phyloP scores from a whole-genome alignment of 1,140 invertebrate species.

The Bombus difficillimus region DNA sequence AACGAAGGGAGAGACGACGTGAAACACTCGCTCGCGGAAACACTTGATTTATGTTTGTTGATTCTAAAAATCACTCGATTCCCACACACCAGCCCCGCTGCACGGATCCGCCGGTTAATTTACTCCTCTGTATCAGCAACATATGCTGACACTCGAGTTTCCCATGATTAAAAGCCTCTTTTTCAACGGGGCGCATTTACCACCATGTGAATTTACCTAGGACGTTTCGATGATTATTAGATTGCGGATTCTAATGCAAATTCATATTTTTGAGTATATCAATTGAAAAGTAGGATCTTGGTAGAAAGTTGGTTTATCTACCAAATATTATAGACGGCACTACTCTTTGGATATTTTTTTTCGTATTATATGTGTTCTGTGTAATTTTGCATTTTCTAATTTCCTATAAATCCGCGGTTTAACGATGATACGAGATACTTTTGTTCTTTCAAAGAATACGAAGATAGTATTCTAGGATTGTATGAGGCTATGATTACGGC shows the following conservation, averaged over 20 bases:
- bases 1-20: conserved; percentile 24
- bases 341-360: too few species aligned
- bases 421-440: too few species aligned
- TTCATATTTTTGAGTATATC: background rate
- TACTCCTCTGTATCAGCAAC: conserved; percentile 56
- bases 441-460: too few species aligned
- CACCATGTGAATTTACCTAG: conserved; percentile 24
- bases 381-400: too few species aligned
- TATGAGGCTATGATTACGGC: too few species aligned
- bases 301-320: background rate
- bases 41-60: conserved; percentile 78
- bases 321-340: too few species aligned
- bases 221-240: too few species aligned
- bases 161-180: conserved; percentile 65
- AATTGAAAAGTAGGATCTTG: background rate
- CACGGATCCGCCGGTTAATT: conserved; percentile 61
- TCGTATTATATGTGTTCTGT: too few species aligned
- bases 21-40: conserved; percentile 33
- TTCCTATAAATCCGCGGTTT: too few species aligned
- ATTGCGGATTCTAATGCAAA: too few species aligned
- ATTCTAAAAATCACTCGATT: conserved; percentile 75
- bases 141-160: conserved; percentile 74
- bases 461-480: too few species aligned
- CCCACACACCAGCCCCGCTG: conserved; percentile 64
- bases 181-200: background rate